Percentiles rank a stretch among this genome's conserved stretches.
Conservation (phyloP, 2,113 vertebrate genomes). For the Promerops cafer region DNA sequence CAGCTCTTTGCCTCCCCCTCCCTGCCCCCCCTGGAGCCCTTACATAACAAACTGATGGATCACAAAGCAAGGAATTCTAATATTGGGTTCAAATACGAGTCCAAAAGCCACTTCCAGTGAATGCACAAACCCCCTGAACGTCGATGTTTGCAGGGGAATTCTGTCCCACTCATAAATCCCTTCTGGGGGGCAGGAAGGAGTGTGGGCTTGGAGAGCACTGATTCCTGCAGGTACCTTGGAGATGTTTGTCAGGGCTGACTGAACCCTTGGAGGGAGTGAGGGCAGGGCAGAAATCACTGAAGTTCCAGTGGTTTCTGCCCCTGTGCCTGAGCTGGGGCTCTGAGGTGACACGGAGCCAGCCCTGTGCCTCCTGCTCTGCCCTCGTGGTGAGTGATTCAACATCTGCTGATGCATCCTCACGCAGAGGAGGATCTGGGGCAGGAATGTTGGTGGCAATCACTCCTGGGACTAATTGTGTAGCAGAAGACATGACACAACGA, state of each 20-base stretch:
- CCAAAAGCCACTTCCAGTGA: neutral
- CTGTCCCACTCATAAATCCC: rapidly evolving
- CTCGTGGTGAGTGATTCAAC: neutral
- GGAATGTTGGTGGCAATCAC: rapidly evolving
- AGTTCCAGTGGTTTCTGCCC: neutral
- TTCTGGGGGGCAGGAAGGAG: rapidly evolving
- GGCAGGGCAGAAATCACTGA: neutral
- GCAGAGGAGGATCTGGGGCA: rapidly evolving
- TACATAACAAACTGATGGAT: neutral
- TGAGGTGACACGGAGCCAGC: rapidly evolving
- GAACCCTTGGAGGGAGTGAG: neutral
- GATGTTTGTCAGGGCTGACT: neutral
- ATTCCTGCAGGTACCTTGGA: neutral
- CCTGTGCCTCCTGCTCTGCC: neutral
- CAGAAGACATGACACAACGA: rapidly evolving
- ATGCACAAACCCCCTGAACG: rapidly evolving
- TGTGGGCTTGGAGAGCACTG: rapidly evolving
- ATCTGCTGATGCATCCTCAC: rapidly evolving
- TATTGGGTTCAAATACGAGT: neutral
- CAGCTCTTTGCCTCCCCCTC: neutral
- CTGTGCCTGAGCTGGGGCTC: neutral
- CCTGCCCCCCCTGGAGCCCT: neutral
- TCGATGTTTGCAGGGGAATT: rapidly evolving
- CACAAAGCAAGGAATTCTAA: neutral
- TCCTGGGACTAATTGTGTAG: neutral